Conservation (phyloP, 2,888 invertebrate species). For the Limnephilus lunatus region DNA sequence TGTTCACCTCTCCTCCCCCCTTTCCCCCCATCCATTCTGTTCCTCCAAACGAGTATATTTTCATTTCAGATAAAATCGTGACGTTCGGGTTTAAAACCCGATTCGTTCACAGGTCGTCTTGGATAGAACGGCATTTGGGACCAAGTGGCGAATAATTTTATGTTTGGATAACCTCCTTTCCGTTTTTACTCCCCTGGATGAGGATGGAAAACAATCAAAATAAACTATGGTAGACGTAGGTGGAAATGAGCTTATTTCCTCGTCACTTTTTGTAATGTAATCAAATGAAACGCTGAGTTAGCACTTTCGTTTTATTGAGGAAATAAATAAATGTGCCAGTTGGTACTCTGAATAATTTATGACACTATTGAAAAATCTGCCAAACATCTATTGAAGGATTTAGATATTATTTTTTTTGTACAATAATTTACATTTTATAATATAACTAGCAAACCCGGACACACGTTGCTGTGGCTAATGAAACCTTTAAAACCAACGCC, state of each 20-base stretch:
- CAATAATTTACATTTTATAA: too few relatives aligned
- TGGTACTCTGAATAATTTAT: neutral
- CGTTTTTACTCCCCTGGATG: neutral
- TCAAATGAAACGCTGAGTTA: neutral
- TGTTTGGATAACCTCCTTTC: constrained; percentile 16
- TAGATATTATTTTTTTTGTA: too few relatives aligned
- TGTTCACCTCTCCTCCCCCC: neutral
- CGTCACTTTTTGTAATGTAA: neutral
- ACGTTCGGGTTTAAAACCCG: neutral
- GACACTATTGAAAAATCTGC: too few relatives aligned
- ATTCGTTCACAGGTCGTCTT: constrained; percentile 28
- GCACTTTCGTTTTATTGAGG: neutral
- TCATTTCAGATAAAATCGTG: constrained; percentile 45
- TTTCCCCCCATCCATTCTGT: neutral
- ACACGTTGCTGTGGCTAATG: too few relatives aligned
- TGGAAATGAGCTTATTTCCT: neutral
- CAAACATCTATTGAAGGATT: too few relatives aligned
- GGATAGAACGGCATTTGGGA: neutral
- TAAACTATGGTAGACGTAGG: neutral
- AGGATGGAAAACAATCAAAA: neutral
- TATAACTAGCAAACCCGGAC: too few relatives aligned
- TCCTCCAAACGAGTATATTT: constrained; percentile 30
- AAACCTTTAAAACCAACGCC: too few relatives aligned
- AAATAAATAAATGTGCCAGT: neutral
- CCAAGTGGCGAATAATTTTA: constrained; percentile 33